These are phyloP conservation scores for Eristalis arbustorum DNA, from an alignment of 2,888 invertebrate species.

Conservation along the genomic window DNA sequence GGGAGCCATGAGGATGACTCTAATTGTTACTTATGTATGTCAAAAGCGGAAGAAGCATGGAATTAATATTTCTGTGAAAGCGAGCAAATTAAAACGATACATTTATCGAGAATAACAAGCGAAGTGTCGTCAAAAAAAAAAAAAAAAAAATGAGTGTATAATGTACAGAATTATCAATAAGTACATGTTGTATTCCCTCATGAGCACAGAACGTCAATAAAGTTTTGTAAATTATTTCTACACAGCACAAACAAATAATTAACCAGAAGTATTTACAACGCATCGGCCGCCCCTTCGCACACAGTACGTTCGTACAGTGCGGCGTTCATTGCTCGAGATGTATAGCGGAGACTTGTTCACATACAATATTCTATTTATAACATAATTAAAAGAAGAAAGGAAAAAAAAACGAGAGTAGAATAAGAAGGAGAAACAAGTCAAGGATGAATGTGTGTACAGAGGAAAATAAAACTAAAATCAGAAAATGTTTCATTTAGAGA, in stretches of 20 bases:
- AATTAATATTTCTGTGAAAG: no score
- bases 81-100: no score
- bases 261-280: not conserved
- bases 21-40: no score
- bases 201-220: slow-evolving; percentile 17
- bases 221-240: slow-evolving; percentile 42
- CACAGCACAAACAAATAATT: slow-evolving; percentile 21
- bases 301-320: no score
- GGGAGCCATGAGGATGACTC: no score
- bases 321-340: slow-evolving; percentile 53
- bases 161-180: not conserved
- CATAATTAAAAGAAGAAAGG: slow-evolving; percentile 19
- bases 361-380: slow-evolving; percentile 53
- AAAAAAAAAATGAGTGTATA: no score
- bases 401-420: not conserved
- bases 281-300: not conserved
- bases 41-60: no score
- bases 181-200: not conserved
- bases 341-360: slow-evolving; percentile 29
- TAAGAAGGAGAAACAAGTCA: slow-evolving; percentile 25
- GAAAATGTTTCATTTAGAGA: slow-evolving; percentile 66
- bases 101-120: no score
- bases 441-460: not conserved
- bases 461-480: slow-evolving; percentile 15
- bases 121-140: no score